A percentile compares a stretch with the other conserved stretches of the same genome.
These are phyloP conservation scores for Xenops minutus DNA, from an alignment of 2,797 vertebrate genomes.

Conservation along the genomic window DNA sequence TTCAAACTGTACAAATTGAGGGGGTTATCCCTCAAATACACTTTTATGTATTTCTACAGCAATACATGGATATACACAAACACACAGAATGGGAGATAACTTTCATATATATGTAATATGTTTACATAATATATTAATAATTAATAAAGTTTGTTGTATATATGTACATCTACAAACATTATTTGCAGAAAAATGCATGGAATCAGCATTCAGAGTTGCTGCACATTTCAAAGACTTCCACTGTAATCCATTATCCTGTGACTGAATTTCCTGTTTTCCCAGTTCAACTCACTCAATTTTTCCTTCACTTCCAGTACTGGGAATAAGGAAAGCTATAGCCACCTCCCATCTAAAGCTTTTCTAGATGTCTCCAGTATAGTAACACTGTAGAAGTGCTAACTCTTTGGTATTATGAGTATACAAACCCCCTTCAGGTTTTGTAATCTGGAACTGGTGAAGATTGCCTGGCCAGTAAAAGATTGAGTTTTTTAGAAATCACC, in stretches of 20 bases:
- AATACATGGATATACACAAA: background rate
- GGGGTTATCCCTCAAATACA: background rate
- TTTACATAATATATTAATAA: background rate
- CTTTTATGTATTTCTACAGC: background rate
- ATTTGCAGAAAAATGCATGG: background rate
- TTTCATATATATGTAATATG: background rate
- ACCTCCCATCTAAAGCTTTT: background rate
- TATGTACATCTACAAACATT: background rate
- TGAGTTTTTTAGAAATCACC: background rate
- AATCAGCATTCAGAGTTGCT: background rate
- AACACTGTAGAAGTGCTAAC: background rate
- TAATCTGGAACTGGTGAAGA: background rate
- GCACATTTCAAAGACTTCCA: background rate
- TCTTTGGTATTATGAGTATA: background rate
- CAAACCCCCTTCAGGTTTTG: background rate
- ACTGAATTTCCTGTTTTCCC: background rate
- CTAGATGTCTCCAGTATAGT: background rate
- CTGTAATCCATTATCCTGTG: background rate
- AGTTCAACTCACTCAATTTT: background rate
- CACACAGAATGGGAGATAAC: background rate
- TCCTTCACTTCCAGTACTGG: background rate
- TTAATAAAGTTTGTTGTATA: background rate
- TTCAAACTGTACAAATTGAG: background rate
- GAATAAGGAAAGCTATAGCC: background rate
- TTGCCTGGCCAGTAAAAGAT: background rate